Conservation (phyloP, 2,113 vertebrate genomes). For the Colossoma macropomum region DNA sequence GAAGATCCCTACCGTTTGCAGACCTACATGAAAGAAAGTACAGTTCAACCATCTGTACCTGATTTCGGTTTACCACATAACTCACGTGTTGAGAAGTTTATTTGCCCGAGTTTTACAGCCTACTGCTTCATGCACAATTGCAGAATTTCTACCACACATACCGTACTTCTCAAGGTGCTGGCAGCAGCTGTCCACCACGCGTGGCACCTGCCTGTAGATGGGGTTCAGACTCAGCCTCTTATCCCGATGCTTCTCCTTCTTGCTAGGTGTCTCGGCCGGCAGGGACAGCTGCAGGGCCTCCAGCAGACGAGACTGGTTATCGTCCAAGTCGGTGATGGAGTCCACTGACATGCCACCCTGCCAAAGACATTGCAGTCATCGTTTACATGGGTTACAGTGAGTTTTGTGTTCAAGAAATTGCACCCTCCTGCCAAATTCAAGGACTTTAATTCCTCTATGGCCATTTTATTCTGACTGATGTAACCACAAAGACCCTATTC, state of each 20-base stretch:
- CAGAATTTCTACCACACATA: slow-evolving; percentile 67
- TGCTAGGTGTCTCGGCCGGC: slow-evolving; percentile 87
- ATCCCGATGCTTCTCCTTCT: slow-evolving; percentile 84
- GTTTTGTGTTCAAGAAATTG: not conserved
- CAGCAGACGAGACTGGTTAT: slow-evolving; percentile 92
- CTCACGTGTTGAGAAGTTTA: not conserved
- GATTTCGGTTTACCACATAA: not conserved
- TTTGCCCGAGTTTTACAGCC: not conserved
- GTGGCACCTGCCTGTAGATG: slow-evolving; percentile 95
- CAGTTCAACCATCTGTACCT: not conserved
- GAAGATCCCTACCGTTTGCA: slow-evolving; percentile 97
- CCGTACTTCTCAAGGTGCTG: slow-evolving; percentile 95
- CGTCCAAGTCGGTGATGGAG: slow-evolving; percentile 97
- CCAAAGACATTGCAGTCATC: not conserved
- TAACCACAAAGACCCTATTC: not conserved
- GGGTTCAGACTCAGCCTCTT: slow-evolving; percentile 97
- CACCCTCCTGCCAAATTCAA: not conserved
- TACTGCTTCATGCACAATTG: not conserved
- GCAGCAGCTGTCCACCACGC: slow-evolving; percentile 95
- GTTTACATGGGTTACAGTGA: slow-evolving; percentile 16
- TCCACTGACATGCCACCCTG: slow-evolving; percentile 98
- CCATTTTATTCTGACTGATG: not conserved
- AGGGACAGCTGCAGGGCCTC: slow-evolving; percentile 97
- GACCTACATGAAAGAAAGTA: slow-evolving; percentile 72
- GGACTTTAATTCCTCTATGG: not conserved